Base-by-base conservation (phyloP, 2,113 vertebrate species). In the Datnioides undecimradiatus region DNA sequence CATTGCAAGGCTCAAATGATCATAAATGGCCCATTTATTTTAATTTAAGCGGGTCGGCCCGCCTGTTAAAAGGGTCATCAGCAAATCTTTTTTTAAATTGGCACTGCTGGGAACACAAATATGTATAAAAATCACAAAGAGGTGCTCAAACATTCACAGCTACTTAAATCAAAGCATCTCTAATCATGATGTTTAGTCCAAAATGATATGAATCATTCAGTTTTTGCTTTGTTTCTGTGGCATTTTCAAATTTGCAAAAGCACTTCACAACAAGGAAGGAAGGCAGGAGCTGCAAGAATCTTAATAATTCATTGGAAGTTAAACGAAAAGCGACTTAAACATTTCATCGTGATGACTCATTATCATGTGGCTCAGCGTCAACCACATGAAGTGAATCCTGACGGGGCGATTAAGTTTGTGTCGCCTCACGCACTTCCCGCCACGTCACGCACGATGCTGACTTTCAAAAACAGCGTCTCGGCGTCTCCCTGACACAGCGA, bases 401-500 rank as follows among this genome's bases (percentile, higher is more conserved):
- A 3, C 41, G 23, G 11, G 3, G 2, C n/a, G 57, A 49, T 27
- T 5, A 25, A 10, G 14, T 74, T 43, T 34, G 48, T 29, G 23
- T 33, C 21, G n/a, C 29, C 49, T 25, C 41, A 64, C 1, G 27
- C 40, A 49, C 3, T 27, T 73, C 52, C 21, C 3, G 34, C 19
- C 62, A 19, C 12, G 1, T 41, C 34, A 65, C 40, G 65, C 41
- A 12, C 16, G 7, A 25, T 21, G n/a, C 33, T 21, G 65, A 70
- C 64, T 54, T 48, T 63, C 17, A 33, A 33, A 41, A 68, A 41
- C 52, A 16, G 14, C 4, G 43, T 40, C 23, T 52, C 21, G 17
- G 6, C n/a, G 60, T 25, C 43, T 67, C 27, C 27, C 27, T 80
- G 73, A 82, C 62, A 25, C 62, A 46, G 54, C 34, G 21, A 3